Percentiles rank a stretch among this genome's conserved stretches.
Conservation (phyloP, 2,888 invertebrate species). For the Cantharis lateralis region DNA sequence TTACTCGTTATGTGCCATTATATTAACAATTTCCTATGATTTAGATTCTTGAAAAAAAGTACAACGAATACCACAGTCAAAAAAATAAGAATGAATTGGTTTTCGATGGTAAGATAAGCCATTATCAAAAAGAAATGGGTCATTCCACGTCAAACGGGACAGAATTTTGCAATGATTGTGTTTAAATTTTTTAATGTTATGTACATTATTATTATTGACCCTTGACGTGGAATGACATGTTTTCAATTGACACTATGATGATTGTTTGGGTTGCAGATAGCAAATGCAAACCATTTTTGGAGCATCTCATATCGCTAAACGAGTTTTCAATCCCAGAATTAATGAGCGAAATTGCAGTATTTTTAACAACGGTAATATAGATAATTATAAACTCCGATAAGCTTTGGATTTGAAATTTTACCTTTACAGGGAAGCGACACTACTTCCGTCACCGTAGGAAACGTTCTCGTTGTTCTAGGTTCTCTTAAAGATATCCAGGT, state of each 20-base stretch:
- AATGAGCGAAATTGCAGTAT: neutral
- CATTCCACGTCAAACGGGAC: too few relatives aligned
- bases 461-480: neutral
- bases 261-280: neutral
- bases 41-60: neutral
- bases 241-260: too few relatives aligned
- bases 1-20: too few relatives aligned
- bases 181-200: too few relatives aligned
- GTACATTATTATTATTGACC: too few relatives aligned
- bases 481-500: neutral
- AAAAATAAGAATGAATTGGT: neutral
- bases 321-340: neutral
- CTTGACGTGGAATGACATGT: too few relatives aligned
- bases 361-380: neutral
- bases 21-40: neutral
- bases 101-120: neutral
- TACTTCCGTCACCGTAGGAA: neutral
- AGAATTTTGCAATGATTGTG: too few relatives aligned
- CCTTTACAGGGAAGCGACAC: neutral
- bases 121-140: too few relatives aligned
- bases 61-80: neutral
- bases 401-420: neutral
- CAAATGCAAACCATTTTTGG: neutral
- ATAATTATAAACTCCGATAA: neutral
- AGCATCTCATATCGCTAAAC: neutral